Evolutionary conservation across 2,113 vertebrate species (phyloP).

Genomic region (Orientallactaga bullata): DNA sequence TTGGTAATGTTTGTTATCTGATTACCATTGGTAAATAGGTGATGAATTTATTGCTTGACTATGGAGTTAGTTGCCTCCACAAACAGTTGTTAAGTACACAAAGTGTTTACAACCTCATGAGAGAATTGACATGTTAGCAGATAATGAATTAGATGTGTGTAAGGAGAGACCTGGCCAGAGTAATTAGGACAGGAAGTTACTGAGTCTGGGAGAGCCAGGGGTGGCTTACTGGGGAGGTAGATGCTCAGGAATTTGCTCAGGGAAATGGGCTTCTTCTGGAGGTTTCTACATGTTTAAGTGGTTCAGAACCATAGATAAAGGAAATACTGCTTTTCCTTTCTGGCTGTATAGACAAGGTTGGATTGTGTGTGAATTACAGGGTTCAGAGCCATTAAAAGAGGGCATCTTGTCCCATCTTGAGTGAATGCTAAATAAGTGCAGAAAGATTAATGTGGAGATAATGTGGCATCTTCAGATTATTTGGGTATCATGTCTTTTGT

Average conservation of each 20-base stretch:
- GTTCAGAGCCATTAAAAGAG: slow-evolving; percentile 5
- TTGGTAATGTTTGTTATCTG: slow-evolving; percentile 26
- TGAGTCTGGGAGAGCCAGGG: neutral
- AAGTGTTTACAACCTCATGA: neutral
- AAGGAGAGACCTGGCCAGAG: neutral
- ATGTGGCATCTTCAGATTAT: neutral
- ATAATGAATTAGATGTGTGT: neutral
- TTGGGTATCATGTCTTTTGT: neutral
- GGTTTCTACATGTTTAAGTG: neutral
- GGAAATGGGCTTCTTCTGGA: neutral
- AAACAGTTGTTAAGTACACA: slow-evolving; percentile 14
- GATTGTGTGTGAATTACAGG: neutral
- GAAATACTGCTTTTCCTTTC: neutral
- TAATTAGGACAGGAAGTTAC: slow-evolving; percentile 2
- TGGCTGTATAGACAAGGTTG: neutral
- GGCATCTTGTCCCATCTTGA: neutral
- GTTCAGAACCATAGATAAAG: slow-evolving; percentile 11
- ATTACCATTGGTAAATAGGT: slow-evolving; percentile 21
- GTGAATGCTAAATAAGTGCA: slow-evolving; percentile 25
- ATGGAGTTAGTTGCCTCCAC: slow-evolving; percentile 30
- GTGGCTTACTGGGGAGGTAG: neutral
- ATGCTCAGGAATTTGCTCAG: neutral
- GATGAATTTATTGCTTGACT: slow-evolving; percentile 51
- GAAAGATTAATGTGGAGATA: neutral
- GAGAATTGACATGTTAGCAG: neutral